Percentiles rank a stretch among this genome's conserved stretches.
phyloP scores from a whole-genome alignment of 2,888 invertebrate species.

The Apamea sordens region DNA sequence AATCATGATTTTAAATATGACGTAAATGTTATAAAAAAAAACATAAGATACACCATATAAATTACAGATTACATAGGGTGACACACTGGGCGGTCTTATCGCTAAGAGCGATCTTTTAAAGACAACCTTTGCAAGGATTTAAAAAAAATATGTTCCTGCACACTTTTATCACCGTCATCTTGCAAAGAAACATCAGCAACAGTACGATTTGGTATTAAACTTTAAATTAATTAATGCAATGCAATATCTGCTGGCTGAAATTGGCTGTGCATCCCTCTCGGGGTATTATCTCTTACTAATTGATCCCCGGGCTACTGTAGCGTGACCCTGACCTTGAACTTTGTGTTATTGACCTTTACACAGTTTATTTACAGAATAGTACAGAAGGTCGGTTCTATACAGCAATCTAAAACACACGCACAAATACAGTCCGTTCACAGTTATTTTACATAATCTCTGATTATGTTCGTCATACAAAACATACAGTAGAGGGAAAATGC shows the following conservation, averaged over 20 bases:
- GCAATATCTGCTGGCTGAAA: neutral
- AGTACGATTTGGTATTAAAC: neutral
- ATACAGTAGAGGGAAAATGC: neutral
- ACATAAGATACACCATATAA: too few species aligned
- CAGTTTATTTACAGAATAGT: neutral
- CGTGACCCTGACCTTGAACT: constrained; percentile 28
- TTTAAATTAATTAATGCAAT: neutral
- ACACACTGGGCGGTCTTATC: too few species aligned
- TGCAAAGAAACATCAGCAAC: neutral
- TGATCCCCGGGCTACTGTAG: constrained; percentile 19
- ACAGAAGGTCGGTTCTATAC: neutral
- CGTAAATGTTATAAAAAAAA: too few species aligned
- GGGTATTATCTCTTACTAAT: constrained; percentile 23
- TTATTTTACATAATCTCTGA: neutral
- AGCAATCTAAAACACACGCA: neutral
- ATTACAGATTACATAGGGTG: too few species aligned
- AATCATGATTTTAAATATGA: too few species aligned
- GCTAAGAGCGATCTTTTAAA: too few species aligned
- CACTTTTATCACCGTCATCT: neutral
- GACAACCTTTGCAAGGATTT: too few species aligned
- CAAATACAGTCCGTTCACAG: neutral
- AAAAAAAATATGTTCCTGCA: too few species aligned
- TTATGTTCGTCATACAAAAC: neutral
- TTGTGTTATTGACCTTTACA: constrained; percentile 17
- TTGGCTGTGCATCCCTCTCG: neutral